phyloP scores from a whole-genome alignment of 2,797 vertebrate genomes.

The Tragelaphus eurycerus region DNA sequence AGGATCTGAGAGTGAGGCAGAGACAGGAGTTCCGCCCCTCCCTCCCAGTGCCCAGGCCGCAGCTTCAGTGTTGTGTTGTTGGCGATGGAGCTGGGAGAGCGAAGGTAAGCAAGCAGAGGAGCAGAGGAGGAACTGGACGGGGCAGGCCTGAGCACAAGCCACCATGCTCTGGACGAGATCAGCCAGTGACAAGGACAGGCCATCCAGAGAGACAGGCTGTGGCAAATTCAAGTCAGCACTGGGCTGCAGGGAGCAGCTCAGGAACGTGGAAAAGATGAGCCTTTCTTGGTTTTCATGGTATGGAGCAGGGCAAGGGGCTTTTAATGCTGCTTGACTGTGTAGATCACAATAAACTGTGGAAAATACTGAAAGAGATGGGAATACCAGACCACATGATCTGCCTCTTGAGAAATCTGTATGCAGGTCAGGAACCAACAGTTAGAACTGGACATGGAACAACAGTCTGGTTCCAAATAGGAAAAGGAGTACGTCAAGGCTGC shows the following conservation, averaged over 20 bases:
- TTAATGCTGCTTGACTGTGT: not conserved
- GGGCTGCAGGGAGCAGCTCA: not conserved
- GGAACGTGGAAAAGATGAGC: not conserved
- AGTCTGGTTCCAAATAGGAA: too few species aligned
- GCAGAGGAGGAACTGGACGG: not conserved
- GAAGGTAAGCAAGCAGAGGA: fast-evolving
- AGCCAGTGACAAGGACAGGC: not conserved
- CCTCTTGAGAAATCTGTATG: too few species aligned
- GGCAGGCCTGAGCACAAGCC: not conserved
- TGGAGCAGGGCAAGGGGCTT: not conserved
- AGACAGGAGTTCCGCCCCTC: fast-evolving
- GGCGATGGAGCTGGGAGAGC: not conserved
- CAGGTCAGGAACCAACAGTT: too few species aligned
- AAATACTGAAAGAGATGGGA: too few species aligned
- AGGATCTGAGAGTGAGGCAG: not conserved
- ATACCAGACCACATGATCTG: too few species aligned
- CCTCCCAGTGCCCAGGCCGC: not conserved
- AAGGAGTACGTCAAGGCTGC: too few species aligned
- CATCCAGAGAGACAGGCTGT: not conserved
- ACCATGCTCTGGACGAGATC: not conserved
- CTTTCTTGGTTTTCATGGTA: not conserved
- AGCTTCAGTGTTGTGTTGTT: fast-evolving
- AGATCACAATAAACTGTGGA: too few species aligned
- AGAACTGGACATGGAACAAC: too few species aligned
- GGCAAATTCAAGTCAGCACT: fast-evolving